Percentiles rank a stretch among this genome's conserved stretches.
Conservation (phyloP, 2,113 vertebrate species). For the Odocoileus hemionus region DNA sequence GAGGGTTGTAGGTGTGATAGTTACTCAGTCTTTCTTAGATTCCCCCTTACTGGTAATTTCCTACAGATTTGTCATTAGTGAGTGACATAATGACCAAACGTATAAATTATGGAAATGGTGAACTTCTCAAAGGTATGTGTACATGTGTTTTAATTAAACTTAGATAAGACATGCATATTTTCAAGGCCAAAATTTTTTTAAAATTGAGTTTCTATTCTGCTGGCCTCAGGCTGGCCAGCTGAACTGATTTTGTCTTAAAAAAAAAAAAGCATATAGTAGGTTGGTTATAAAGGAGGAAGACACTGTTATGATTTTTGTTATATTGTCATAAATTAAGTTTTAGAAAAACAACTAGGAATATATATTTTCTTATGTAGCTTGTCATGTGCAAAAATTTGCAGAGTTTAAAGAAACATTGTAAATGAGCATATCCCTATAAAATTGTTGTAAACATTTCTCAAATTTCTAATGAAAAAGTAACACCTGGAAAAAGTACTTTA, state of each 20-base stretch:
- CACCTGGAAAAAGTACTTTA: conserved; percentile 14
- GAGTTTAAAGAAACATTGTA: neutral
- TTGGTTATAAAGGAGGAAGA: neutral
- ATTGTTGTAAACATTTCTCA: neutral
- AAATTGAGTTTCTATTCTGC: neutral
- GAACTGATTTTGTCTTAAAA: neutral
- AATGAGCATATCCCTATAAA: neutral
- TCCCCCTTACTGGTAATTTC: neutral
- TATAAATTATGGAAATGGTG: neutral
- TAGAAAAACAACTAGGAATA: neutral
- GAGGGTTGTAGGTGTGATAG: neutral
- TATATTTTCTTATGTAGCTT: neutral
- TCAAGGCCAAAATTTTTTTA: neutral
- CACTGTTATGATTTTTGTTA: neutral
- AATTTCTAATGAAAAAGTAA: neutral
- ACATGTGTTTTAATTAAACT: neutral
- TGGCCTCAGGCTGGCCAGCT: neutral
- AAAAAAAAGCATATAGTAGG: neutral
- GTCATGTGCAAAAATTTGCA: neutral
- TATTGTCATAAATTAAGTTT: neutral
- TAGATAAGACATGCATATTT: neutral
- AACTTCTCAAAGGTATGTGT: neutral
- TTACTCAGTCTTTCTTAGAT: neutral
- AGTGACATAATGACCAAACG: neutral
- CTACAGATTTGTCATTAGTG: neutral